Base-by-base conservation (phyloP, 1,140 invertebrate species). In the Drosophila mayri region DNA sequence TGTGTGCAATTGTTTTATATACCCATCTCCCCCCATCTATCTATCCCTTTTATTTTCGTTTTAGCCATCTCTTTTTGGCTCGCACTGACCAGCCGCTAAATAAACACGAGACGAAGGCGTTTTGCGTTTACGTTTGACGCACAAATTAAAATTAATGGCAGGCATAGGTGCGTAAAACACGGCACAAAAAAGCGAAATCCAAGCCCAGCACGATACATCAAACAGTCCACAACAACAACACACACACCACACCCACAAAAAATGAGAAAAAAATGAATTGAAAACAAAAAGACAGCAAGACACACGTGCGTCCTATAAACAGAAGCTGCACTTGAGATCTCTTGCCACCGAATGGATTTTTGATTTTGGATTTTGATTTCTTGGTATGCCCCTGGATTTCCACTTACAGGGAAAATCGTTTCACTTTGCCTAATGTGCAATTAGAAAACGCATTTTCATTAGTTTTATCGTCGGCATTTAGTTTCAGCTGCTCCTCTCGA, bases 381-480 rank as follows among this genome's bases (percentile, higher is more conserved):
- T 41, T 52, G 46, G 50, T 4, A 3, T 20, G 25, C 25, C 46
- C 25, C 46, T 47, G 49, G 28, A 12, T 20, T 75, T 44, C 84
- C 80, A 88, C 84, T 88, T 88, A 81, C 61, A 65, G 32, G 62
- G 49, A 67, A 50, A 91, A 81, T 91, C 79, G 60, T 81, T 91
- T 91, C 85, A 91, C 90, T 91, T 81, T 81, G 82, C 67, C 85
- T 91, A 91, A 91, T 91, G 90, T 90, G 83, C 90, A 91, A 91
- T 91, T 91, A 91, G 77, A 90, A 87, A 81, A 91, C 73, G 80
- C 85, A 91, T 91, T 91, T 91, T 91, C 90, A 91, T 91, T 91
- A 91, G 90, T 86, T 85, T 91, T 91, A 91, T 91, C 90, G 90
- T 76, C 66, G 65, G 49, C 85, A 77, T 85, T 88, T 90, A 77